Evolutionary conservation across 1,140 invertebrate species (phyloP), one percentile per base, ranked within the genome.

Genomic region (Armadillidium nasatum): DNA sequence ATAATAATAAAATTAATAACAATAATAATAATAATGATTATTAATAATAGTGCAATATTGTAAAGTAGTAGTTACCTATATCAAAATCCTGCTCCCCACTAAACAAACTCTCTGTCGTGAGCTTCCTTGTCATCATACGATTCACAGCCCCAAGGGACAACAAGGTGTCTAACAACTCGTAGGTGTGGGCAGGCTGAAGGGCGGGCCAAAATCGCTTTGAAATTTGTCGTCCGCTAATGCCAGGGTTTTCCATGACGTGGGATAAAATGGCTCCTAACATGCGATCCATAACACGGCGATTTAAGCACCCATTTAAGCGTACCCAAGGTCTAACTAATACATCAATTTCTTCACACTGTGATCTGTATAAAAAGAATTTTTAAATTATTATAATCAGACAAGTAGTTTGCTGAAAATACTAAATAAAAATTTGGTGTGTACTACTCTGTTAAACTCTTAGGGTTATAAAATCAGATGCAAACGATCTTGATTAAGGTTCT

Each of bases 301-400:
- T 93, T 0, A 94, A 82, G 0, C 87, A 86, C 0, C 92, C 92
- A 83, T 93, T 90, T 7, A 93, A 87, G 76, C 89, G 87, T 73
- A 91, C 89, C 93, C 92, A 94, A 0, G 91, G 91, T 78, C 89
- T 85, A 75, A 83, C 84, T 77, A 78, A 44, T 80, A 84, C 79
- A 81, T 81, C 54, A 66, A 84, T 80, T 66, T 82, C 75, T 66
- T 82, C 77, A 19, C 76, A 72, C 33, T 76, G 76, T 0, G 72
- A 73, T 10, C 79, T 80, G 72, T 4, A 44, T 46, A 6, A 33
- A 21, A n/a, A 60, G 7, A 19, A 60, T 10, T 15, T 1, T 60
- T 4, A 33, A 33, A 33, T 33, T 33, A 33, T 33, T 33, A 3
- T 33, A 33, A 33, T 33, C n/a, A n/a, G n/a, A n/a, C n/a, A n/a